Evolutionary conservation across 2,888 invertebrate genomes (phyloP).

Genomic region (Lampropteryx suffumata): DNA sequence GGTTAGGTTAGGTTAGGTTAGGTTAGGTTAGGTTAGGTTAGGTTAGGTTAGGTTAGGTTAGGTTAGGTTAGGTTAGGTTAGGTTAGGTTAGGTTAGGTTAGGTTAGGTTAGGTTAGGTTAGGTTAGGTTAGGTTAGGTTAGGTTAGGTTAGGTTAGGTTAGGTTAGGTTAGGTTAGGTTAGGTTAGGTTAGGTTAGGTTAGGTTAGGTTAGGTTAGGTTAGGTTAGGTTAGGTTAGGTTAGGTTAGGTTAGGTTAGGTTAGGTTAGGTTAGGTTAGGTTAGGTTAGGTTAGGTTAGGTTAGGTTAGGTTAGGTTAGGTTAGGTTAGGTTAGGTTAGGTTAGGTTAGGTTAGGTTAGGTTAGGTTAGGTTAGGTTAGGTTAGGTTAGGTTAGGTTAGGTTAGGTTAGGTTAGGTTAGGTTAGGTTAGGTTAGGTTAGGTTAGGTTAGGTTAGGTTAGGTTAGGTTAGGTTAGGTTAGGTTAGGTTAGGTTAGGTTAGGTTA

Average conservation of each 20-base stretch:
- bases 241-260: conserved; percentile 38
- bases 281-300: conserved; percentile 40
- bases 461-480: conserved; percentile 27
- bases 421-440: conserved; percentile 29
- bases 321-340: conserved; percentile 38
- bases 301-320: conserved; percentile 39
- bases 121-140: conserved; percentile 38
- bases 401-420: conserved; percentile 26
- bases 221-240: conserved; percentile 37
- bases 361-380: conserved; percentile 39
- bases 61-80: conserved; percentile 35
- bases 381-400: conserved; percentile 36
- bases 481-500: conserved; percentile 27
- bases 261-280: conserved; percentile 41
- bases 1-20: conserved; percentile 35
- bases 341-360: conserved; percentile 36
- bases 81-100: conserved; percentile 35
- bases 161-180: conserved; percentile 39
- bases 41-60: conserved; percentile 37
- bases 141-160: conserved; percentile 41
- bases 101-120: conserved; percentile 36
- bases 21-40: conserved; percentile 34
- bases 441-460: conserved; percentile 16
- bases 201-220: conserved; percentile 39
- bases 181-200: conserved; percentile 40